phyloP scores from a whole-genome alignment of 2,113 vertebrate species.

The Redunca redunca region DNA sequence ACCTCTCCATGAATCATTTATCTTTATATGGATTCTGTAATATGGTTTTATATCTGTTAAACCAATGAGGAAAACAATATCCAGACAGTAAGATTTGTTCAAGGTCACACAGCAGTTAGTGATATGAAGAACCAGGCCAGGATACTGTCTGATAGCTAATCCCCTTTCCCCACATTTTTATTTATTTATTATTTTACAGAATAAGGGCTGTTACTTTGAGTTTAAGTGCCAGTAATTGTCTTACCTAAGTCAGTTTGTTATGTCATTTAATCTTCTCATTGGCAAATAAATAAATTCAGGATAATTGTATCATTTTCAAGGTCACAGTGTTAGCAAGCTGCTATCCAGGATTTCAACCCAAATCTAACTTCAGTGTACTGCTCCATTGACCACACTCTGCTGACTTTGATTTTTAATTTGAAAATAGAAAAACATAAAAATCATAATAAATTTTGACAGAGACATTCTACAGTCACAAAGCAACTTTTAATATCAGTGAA shows the following conservation, averaged over 20 bases:
- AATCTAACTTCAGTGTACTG: neutral
- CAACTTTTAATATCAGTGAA: neutral
- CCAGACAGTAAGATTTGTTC: neutral
- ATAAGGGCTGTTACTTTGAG: neutral
- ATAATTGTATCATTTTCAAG: neutral
- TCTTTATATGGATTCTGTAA: neutral
- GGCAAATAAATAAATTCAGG: neutral
- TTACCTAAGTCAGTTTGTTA: neutral
- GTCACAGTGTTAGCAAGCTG: neutral
- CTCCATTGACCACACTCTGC: neutral
- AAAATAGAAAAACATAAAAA: neutral
- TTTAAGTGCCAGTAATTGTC: neutral
- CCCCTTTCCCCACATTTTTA: neutral
- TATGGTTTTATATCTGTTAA: neutral
- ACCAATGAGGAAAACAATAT: neutral
- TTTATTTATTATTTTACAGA: neutral
- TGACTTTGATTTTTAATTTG: neutral
- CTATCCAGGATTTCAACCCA: neutral
- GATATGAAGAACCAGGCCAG: neutral
- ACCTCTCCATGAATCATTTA: neutral
- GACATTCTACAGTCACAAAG: neutral
- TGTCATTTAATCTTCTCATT: neutral
- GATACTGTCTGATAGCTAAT: neutral
- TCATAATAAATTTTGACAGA: neutral
- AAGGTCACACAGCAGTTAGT: neutral